Evolutionary conservation across 2,113 vertebrate genomes (phyloP).

Genomic region (Corythornis cristatus): DNA sequence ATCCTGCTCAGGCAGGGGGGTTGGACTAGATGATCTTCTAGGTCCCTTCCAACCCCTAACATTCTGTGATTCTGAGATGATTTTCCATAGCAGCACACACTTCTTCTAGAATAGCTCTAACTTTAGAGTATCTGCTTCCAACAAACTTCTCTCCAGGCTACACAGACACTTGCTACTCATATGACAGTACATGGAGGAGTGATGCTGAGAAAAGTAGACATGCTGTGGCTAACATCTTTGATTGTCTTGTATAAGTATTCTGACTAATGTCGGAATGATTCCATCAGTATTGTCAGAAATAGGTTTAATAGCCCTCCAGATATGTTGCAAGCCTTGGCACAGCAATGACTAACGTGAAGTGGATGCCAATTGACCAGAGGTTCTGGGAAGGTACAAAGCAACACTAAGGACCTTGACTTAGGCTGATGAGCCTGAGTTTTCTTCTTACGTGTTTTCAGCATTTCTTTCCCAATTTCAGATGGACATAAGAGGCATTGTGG

Average conservation of each 20-base stretch:
- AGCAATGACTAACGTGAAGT: background rate
- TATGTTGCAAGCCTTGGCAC: slow-evolving; percentile 44
- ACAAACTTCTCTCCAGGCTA: slow-evolving; percentile 63
- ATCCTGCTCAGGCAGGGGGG: too few species aligned
- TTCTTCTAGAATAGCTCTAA: slow-evolving; percentile 28
- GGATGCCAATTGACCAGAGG: slow-evolving; percentile 61
- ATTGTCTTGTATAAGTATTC: slow-evolving; percentile 59
- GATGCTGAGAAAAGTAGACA: slow-evolving; percentile 70
- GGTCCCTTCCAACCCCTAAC: too few species aligned
- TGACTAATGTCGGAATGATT: slow-evolving; percentile 67
- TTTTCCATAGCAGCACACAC: background rate
- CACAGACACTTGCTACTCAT: slow-evolving; percentile 60
- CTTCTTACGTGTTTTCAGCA: background rate
- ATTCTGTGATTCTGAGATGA: too few species aligned
- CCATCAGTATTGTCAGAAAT: slow-evolving; percentile 63
- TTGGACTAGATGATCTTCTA: too few species aligned
- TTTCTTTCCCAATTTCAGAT: background rate
- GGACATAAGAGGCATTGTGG: background rate
- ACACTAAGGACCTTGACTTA: slow-evolving; percentile 59
- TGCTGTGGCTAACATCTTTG: slow-evolving; percentile 49
- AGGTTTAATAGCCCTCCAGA: slow-evolving; percentile 63
- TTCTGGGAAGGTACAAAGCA: slow-evolving; percentile 47
- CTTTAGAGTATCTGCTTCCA: slow-evolving; percentile 54
- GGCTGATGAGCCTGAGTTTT: slow-evolving; percentile 20
- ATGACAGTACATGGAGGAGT: background rate